Evolutionary conservation across 2,888 invertebrate species (phyloP).

Genomic region (Ectobius pallidus): DNA sequence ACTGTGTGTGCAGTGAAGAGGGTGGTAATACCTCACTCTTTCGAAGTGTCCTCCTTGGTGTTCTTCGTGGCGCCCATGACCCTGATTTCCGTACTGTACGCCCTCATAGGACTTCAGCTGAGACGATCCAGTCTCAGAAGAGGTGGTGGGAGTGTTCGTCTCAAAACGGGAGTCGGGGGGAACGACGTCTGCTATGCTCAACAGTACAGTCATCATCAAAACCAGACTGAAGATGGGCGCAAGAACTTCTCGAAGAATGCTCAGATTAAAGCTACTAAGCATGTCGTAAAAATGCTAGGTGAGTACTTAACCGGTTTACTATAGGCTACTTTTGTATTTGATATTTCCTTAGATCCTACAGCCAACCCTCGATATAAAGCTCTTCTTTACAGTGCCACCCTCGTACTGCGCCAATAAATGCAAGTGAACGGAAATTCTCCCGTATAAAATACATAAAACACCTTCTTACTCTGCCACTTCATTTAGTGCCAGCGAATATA

Average conservation of each 20-base stretch:
- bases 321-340: no score
- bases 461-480: no score
- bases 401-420: no score
- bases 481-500: no score
- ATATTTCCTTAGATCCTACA: no score
- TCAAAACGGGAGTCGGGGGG: slow-evolving; percentile 44
- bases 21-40: slow-evolving; percentile 58
- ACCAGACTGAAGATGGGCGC: slow-evolving; percentile 23
- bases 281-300: slow-evolving; percentile 57
- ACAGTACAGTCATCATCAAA: slow-evolving; percentile 15
- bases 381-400: no score
- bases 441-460: no score
- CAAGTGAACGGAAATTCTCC: no score
- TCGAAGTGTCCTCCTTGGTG: slow-evolving; percentile 64
- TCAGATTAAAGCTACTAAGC: slow-evolving; percentile 35
- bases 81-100: slow-evolving; percentile 64
- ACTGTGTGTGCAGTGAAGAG: slow-evolving; percentile 59
- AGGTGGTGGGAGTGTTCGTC: slow-evolving; percentile 57
- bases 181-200: neutral
- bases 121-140: slow-evolving; percentile 56
- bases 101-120: slow-evolving; percentile 58
- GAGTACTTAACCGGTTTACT: slow-evolving; percentile 45
- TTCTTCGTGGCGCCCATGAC: slow-evolving; percentile 69
- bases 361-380: no score
- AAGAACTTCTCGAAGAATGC: slow-evolving; percentile 34